These are phyloP conservation scores for Rynchops niger DNA, from an alignment of 2,113 vertebrate species.

Conservation along the genomic window DNA sequence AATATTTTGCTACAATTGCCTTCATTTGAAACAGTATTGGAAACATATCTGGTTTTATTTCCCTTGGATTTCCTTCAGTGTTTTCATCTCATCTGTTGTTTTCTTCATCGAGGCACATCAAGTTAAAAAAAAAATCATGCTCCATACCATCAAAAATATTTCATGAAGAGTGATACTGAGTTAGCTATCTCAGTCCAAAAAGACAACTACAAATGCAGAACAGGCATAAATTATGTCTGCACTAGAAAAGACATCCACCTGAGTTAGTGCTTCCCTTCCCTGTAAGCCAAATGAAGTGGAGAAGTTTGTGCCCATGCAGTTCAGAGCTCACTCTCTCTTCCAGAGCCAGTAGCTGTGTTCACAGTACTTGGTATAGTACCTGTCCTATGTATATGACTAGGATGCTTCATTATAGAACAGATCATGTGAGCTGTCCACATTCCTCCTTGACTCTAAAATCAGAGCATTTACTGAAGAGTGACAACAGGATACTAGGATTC, in stretches of 20 bases:
- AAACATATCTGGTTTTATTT: neutral
- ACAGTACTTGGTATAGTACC: rapidly evolving
- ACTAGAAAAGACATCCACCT: neutral
- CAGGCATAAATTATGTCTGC: neutral
- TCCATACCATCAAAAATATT: neutral
- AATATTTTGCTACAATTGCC: neutral
- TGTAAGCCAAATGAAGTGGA: neutral
- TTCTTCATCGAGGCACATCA: neutral
- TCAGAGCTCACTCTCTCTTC: neutral
- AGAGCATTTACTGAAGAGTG: neutral
- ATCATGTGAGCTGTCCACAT: neutral
- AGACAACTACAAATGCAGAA: neutral
- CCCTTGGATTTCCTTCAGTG: neutral
- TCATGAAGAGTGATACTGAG: neutral
- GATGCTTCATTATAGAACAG: neutral
- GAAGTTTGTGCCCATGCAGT: neutral
- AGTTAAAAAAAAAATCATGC: neutral
- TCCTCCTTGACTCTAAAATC: neutral
- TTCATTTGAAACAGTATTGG: neutral
- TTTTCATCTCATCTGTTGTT: neutral
- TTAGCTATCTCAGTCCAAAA: neutral
- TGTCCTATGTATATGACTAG: neutral
- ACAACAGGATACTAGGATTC: neutral
- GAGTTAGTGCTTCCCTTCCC: neutral
- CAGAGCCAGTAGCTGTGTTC: neutral